Base-by-base conservation (phyloP, 2,888 invertebrate genomes). In the Helicoverpa assulta region DNA sequence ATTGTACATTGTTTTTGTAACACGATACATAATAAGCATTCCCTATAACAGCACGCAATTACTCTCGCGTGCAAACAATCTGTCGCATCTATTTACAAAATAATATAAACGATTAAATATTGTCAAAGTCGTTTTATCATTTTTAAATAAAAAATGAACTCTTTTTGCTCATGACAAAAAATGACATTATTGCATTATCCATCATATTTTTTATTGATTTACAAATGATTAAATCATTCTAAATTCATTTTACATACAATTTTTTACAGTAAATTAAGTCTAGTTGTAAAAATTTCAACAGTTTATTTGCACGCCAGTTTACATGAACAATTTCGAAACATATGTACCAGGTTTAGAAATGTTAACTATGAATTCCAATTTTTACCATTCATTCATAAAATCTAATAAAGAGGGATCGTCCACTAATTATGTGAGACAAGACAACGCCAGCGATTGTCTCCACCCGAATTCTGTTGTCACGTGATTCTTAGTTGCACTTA, bases 1-100 rank as follows among this genome's bases (percentile, higher is more conserved):
- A 95, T 94, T 94, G 90, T 94, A 94, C 92, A 93, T 93, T 84
- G 87, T 89, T 90, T 90, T 89, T 91, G 87, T 93, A 94, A 94
- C 93, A 92, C 90, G 89, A 91, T 93, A 93, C 90, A 90, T 85
- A 90, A 86, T 89, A 93, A 94, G 94, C 94, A 89, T 89, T 90
- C 83, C 85, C 88, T 89, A 88, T 89, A 92, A 91, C 92, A 91
- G 86, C 90, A 91, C 90, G 88, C 90, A 87, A 85, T 56, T 84
- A 81, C 62, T 60, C 83, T 80, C 71, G 70, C 78, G 64, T 78
- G 84, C 82, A 88, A 82, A 73, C 74, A 81, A 83, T 79, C 76
- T 80, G 71, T 61, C 61, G 37, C 33, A 63, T 18, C 0, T 29
- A 69, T 64, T 53, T 73, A 76, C 67, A 73, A 63, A 26, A 16